Evolutionary conservation across 2,888 invertebrate genomes (phyloP), one percentile per base, ranked within the genome.

Genomic region (Julus scandinavius): DNA sequence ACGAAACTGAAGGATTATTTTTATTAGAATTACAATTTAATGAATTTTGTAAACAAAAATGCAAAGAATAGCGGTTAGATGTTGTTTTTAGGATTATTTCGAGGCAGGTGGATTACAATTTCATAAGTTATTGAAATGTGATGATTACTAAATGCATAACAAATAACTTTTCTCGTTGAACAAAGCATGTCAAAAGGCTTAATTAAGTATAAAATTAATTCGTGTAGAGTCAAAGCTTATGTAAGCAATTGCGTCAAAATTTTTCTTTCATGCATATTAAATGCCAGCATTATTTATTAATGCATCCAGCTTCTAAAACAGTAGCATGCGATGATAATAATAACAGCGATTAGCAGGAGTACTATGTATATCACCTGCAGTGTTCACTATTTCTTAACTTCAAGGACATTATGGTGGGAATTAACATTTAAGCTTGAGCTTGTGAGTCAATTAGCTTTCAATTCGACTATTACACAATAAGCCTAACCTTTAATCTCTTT

Each of bases 221-320:
- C 5, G 17, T 20, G 17, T 20, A 20, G 20, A 5, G 20, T 63
- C 7, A 72, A 72, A 7, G 72, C 72, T 29, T 72, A 29, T 72
- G 72, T 29, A 29, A 72, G 29, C 72, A 72, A 29, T 54, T 13
- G 29, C 11, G 29, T 2, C 72, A 29, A 29, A 29, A 45, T 45
- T 45, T 72, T 72, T 72, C 72, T 2, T 9, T 29, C 72, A 29
- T 29, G 72, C n/a, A 72, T 29, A 72, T 72, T 72, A 72, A 72
- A 72, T 29, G 72, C 9, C 72, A 72, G 11, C 72, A n/a, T 72
- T 72, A 72, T 72, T 72, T 72, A 72, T 72, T 72, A 72, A 72
- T 54, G 54, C 17, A 54, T 54, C 1, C 54, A 54, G 54, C 54
- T 54, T 54, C 15, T 72, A 72, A 1, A 9, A 7, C 29, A 72